Percentiles rank a stretch among this genome's conserved stretches.
Evolutionary conservation across 23 tunicate species (phyloP).

Genomic region (Oikopleura albicans): DNA sequence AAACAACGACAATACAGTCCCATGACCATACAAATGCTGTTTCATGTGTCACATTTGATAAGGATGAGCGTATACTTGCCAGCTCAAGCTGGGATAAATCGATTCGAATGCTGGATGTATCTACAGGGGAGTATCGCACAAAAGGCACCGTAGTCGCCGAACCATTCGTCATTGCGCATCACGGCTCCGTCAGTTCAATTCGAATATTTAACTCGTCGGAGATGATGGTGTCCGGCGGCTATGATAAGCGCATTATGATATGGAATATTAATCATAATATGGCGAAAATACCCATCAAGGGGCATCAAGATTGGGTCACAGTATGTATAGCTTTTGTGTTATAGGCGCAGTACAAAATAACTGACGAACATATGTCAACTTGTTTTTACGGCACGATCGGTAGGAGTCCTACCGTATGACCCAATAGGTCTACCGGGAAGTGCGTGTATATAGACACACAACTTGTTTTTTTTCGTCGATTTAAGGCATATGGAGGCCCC

Average conservation of each 20-base stretch:
- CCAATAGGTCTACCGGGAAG: too few relatives aligned
- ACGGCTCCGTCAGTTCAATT: neutral
- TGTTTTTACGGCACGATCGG: too few relatives aligned
- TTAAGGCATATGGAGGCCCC: too few relatives aligned
- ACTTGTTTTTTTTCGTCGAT: too few relatives aligned
- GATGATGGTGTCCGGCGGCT: constrained; percentile 1
- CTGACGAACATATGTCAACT: too few relatives aligned
- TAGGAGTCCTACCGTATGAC: too few relatives aligned
- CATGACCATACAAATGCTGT: constrained; percentile 6
- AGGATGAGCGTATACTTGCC: neutral
- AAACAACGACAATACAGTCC: neutral
- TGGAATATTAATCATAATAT: neutral
- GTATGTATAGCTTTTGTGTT: too few relatives aligned
- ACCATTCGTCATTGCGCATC: neutral
- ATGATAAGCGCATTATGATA: neutral
- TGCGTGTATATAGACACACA: too few relatives aligned
- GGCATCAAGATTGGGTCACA: constrained; percentile 15
- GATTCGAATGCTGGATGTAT: neutral
- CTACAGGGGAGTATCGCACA: neutral
- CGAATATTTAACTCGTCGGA: neutral
- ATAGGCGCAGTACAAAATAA: too few relatives aligned
- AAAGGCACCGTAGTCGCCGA: neutral
- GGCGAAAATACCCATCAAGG: neutral
- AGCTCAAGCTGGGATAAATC: constrained; percentile 1
- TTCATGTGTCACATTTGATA: neutral